These are phyloP conservation scores for Poeciliopsis presidionis DNA, from an alignment of 2,797 vertebrate species.

Conservation along the genomic window DNA sequence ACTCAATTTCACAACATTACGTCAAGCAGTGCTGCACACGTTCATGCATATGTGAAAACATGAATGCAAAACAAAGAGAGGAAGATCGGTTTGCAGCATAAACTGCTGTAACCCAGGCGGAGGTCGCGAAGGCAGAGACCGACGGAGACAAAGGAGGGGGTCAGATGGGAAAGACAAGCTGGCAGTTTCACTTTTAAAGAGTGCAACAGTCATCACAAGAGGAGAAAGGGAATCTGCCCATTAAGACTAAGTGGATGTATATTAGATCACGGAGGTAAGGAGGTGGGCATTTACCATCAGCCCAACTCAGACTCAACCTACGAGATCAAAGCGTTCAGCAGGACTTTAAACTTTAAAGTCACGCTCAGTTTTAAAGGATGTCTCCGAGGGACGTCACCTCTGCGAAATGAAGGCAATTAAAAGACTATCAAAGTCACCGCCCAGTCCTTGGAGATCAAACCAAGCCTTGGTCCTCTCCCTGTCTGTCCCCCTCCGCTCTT, in stretches of 20 bases:
- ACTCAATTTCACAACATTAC: constrained; percentile 79
- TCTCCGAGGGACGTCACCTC: constrained; percentile 51
- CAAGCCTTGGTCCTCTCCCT: constrained; percentile 60
- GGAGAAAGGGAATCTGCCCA: constrained; percentile 81
- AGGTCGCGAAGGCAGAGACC: constrained; percentile 37
- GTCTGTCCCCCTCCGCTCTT: constrained; percentile 75
- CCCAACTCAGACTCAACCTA: constrained; percentile 65
- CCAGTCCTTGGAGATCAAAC: constrained; percentile 78
- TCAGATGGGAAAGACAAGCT: constrained; percentile 71
- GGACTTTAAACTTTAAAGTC: constrained; percentile 15
- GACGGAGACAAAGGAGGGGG: constrained; percentile 23
- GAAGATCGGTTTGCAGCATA: constrained; percentile 57
- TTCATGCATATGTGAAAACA: constrained; percentile 29
- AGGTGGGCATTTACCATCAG: constrained; percentile 80
- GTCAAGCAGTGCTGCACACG: constrained; percentile 40
- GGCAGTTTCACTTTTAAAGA: constrained; percentile 77
- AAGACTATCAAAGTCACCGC: constrained; percentile 77
- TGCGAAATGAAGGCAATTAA: constrained; percentile 65
- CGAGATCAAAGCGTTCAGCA: not conserved
- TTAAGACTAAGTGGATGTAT: constrained; percentile 83
- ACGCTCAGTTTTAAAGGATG: constrained; percentile 17
- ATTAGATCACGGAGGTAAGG: constrained; percentile 83
- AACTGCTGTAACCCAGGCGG: constrained; percentile 37
- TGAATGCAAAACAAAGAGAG: constrained; percentile 54
- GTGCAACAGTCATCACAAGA: constrained; percentile 75